These are phyloP conservation scores for Mamestra brassicae DNA, from an alignment of 2,888 invertebrate genomes.

Conservation along the genomic window DNA sequence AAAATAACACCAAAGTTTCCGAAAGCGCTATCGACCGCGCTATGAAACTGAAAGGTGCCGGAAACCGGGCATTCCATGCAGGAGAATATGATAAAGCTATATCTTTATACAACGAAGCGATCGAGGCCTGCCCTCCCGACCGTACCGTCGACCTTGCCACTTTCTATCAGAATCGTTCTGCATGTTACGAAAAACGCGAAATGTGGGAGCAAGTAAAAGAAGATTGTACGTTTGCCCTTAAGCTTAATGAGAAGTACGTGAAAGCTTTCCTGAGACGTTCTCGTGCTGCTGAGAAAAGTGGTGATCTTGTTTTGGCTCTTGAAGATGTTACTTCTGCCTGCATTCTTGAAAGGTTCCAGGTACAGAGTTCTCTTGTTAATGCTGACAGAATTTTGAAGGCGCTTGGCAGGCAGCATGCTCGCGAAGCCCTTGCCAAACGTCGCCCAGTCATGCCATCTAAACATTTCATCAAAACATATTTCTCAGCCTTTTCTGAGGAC, in stretches of 20 bases:
- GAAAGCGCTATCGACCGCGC: conserved; percentile 94
- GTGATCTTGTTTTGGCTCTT: conserved; percentile 95
- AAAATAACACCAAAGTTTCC: conserved; percentile 82
- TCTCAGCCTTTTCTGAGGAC: conserved; percentile 96
- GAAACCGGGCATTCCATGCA: conserved; percentile 96
- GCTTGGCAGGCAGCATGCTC: conserved; percentile 94
- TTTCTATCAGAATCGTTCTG: conserved; percentile 98
- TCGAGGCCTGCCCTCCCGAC: conserved; percentile 95
- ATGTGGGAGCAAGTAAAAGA: conserved; percentile 96
- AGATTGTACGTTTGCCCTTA: conserved; percentile 96
- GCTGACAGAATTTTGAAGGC: conserved; percentile 97
- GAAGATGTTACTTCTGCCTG: conserved; percentile 98
- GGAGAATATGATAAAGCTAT: conserved; percentile 98
- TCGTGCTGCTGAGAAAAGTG: conserved; percentile 95
- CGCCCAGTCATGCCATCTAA: conserved; percentile 95
- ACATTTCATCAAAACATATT: conserved; percentile 96
- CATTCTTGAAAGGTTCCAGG: conserved; percentile 96
- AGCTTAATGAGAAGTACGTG: conserved; percentile 95
- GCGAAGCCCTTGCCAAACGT: conserved; percentile 93
- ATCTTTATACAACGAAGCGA: conserved; percentile 97
- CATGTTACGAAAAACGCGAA: conserved; percentile 97
- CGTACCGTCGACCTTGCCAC: conserved; percentile 95
- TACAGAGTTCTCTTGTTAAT: conserved; percentile 94
- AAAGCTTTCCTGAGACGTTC: conserved; percentile 97
- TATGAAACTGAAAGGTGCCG: conserved; percentile 95